These are phyloP conservation scores for Notarius quadriscutis DNA, from an alignment of 2,113 vertebrate species.

Conservation along the genomic window DNA sequence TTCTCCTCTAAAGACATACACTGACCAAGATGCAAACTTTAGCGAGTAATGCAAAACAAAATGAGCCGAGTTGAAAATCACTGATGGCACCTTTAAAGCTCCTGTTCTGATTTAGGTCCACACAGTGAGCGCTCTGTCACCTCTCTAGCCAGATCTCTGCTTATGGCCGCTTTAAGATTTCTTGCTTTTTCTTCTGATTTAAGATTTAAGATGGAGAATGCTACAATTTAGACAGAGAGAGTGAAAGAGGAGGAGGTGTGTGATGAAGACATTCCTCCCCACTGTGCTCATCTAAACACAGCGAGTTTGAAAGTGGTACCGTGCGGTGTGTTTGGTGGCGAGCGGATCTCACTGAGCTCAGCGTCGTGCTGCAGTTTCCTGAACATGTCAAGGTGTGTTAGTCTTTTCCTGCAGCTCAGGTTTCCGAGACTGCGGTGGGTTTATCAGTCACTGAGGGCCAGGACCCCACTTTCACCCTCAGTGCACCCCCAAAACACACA, in stretches of 20 bases:
- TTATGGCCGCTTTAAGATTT: constrained; percentile 58
- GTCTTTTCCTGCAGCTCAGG: constrained; percentile 56
- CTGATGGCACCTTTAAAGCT: background rate
- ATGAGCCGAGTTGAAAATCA: background rate
- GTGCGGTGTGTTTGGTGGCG: constrained; percentile 70
- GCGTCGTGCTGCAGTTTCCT: constrained; percentile 71
- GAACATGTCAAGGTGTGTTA: constrained; percentile 78
- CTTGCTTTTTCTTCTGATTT: constrained; percentile 56
- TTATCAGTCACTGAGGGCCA: constrained; percentile 66
- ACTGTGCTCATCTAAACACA: constrained; percentile 78
- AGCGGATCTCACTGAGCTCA: constrained; percentile 65
- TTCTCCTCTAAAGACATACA: background rate
- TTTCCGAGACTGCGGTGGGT: constrained; percentile 69
- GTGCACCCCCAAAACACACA: constrained; percentile 5
- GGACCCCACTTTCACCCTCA: constrained; percentile 40
- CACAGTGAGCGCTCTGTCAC: constrained; percentile 39
- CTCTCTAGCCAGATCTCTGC: constrained; percentile 43
- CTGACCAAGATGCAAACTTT: background rate
- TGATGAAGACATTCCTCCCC: constrained; percentile 71
- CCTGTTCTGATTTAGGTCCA: constrained; percentile 25
- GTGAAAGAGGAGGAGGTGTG: constrained; percentile 51
- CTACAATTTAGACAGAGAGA: background rate
- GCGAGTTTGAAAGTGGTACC: constrained; percentile 69
- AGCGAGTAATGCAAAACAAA: background rate
- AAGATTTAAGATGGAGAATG: background rate